phyloP scores from a whole-genome alignment of 2,888 invertebrate species.

The Lypha dubia region DNA sequence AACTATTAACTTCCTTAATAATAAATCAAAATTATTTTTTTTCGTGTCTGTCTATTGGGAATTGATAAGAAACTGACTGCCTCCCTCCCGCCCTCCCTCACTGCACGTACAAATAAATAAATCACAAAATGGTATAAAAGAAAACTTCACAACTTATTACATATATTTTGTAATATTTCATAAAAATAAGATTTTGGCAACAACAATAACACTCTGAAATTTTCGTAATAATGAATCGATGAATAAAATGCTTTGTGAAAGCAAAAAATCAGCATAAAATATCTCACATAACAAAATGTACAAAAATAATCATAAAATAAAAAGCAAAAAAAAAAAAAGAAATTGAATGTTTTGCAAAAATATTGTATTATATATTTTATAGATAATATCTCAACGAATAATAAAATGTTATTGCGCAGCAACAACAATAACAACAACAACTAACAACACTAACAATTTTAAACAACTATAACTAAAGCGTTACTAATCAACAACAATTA shows the following conservation, averaged over 20 bases:
- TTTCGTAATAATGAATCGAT: conserved; percentile 58
- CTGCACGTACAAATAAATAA: too few species aligned
- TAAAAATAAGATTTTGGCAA: neutral
- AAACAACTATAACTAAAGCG: conserved; percentile 51
- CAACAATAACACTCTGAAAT: conserved; percentile 4
- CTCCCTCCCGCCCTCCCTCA: too few species aligned
- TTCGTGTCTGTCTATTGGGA: neutral
- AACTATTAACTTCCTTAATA: neutral
- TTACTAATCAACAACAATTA: conserved; percentile 70
- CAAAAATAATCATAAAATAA: conserved; percentile 22
- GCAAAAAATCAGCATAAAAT: conserved; percentile 52
- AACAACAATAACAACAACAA: conserved; percentile 28
- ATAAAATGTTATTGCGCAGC: conserved; percentile 47
- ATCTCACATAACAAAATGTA: neutral
- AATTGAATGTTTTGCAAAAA: conserved; percentile 4
- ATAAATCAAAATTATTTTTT: neutral
- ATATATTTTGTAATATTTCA: conserved; percentile 1
- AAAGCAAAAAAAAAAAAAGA: neutral
- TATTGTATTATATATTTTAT: conserved; percentile 28
- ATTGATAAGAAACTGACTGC: neutral
- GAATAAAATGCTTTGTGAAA: conserved; percentile 67
- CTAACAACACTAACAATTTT: conserved; percentile 7
- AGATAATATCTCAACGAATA: conserved; percentile 40
- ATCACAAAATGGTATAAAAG: conserved; percentile 13
- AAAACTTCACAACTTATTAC: conserved; percentile 22